Evolutionary conservation across 2,797 vertebrate species (phyloP).

Genomic region (Pelobates cultripes): DNA sequence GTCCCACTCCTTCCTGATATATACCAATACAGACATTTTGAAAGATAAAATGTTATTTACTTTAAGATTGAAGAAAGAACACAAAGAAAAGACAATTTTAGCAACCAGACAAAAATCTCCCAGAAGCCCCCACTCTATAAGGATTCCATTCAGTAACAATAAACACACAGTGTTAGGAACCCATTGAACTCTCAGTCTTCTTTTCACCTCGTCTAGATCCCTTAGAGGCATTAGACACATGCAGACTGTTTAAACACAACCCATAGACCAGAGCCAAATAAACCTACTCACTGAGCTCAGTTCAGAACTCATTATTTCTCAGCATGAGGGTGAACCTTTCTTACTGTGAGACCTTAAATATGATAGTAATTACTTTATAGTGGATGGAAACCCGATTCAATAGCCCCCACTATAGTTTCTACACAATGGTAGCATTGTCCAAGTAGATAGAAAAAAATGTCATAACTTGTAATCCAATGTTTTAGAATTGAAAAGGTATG

Average conservation of each 20-base stretch:
- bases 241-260: neutral
- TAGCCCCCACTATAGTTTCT: neutral
- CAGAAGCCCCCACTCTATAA: no score
- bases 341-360: neutral
- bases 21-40: no score
- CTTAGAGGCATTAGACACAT: neutral
- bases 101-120: no score
- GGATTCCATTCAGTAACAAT: no score
- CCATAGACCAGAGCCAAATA: neutral
- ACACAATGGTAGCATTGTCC: neutral
- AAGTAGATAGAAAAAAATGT: neutral
- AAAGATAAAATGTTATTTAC: no score
- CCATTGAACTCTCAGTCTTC: neutral
- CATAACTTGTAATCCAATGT: no score
- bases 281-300: slow-evolving; percentile 4
- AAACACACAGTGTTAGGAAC: no score
- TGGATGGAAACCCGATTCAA: neutral
- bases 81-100: no score
- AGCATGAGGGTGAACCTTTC: neutral
- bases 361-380: neutral
- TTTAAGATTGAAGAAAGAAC: no score
- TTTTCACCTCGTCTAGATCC: neutral
- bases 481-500: no score
- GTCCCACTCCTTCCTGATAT: no score
- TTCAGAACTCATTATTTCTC: neutral